These are phyloP conservation scores for Penelope pileata DNA, from an alignment of 2,113 vertebrate genomes.

Conservation along the genomic window DNA sequence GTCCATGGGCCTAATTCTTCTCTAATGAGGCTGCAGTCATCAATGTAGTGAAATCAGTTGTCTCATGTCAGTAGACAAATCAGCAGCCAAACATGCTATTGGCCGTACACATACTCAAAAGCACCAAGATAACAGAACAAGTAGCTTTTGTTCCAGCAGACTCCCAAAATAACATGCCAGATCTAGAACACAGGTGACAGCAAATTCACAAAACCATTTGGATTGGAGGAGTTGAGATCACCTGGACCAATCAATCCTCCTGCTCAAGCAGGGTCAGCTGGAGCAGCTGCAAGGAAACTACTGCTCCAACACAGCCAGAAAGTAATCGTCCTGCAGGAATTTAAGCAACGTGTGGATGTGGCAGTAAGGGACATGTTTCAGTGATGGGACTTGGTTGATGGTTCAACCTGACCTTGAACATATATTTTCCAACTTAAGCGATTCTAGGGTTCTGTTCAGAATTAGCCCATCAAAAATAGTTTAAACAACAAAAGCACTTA, in stretches of 20 bases:
- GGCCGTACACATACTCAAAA: accelerated
- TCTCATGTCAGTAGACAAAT: neutral
- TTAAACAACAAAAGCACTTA: neutral
- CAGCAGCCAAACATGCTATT: accelerated
- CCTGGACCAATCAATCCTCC: neutral
- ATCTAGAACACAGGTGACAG: neutral
- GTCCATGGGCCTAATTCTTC: neutral
- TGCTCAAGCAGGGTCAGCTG: neutral
- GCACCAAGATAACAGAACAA: neutral
- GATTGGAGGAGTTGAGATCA: neutral
- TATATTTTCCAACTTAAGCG: neutral
- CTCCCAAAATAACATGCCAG: accelerated
- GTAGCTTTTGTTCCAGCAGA: accelerated
- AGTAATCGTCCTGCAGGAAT: neutral
- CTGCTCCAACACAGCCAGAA: neutral
- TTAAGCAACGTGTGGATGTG: neutral
- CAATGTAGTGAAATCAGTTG: neutral
- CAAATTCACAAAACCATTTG: neutral
- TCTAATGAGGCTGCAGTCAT: neutral
- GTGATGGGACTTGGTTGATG: neutral
- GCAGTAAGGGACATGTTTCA: neutral
- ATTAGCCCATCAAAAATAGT: neutral
- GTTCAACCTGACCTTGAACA: neutral
- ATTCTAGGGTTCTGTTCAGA: neutral
- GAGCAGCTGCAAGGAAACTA: neutral